Percentiles rank a stretch among this genome's conserved stretches.
phyloP scores from a whole-genome alignment of 1,140 invertebrate species.

The Scaptomyza hsui region DNA sequence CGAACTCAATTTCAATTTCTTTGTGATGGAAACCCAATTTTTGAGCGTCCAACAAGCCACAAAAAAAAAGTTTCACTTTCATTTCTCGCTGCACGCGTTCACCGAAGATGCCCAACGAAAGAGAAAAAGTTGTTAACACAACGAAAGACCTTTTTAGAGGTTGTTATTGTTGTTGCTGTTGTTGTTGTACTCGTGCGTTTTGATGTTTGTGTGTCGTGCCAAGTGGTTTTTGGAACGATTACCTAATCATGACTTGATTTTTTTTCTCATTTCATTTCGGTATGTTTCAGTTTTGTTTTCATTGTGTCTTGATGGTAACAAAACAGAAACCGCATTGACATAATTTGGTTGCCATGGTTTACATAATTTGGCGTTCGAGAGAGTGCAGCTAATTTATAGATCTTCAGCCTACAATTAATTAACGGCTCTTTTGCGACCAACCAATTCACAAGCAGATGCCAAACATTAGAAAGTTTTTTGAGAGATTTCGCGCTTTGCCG shows the following conservation, averaged over 20 bases:
- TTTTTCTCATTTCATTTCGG: constrained; percentile 39
- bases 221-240: constrained; percentile 76
- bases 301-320: constrained; percentile 27
- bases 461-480: constrained; percentile 73
- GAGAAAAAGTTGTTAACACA: constrained; percentile 69
- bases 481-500: constrained; percentile 51
- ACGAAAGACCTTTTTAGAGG: constrained; percentile 64
- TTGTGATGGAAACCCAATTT: constrained; percentile 62
- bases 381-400: constrained; percentile 69
- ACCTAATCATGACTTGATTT: constrained; percentile 70
- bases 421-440: constrained; percentile 36
- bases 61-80: constrained; percentile 68
- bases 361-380: constrained; percentile 64
- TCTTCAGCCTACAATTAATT: constrained; percentile 66
- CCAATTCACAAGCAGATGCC: constrained; percentile 5
- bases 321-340: constrained; percentile 70
- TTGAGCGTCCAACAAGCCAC: constrained; percentile 2
- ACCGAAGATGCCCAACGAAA: constrained; percentile 59
- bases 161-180: constrained; percentile 27
- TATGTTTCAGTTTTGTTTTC: constrained; percentile 41
- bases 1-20: constrained; percentile 52
- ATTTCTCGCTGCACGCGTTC: constrained; percentile 49
- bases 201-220: constrained; percentile 75
- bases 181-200: constrained; percentile 52
- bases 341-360: constrained; percentile 73